A percentile compares a stretch with the other conserved stretches of the same genome.
Conservation (phyloP, 2,888 invertebrate genomes). For the Seira ritae region DNA sequence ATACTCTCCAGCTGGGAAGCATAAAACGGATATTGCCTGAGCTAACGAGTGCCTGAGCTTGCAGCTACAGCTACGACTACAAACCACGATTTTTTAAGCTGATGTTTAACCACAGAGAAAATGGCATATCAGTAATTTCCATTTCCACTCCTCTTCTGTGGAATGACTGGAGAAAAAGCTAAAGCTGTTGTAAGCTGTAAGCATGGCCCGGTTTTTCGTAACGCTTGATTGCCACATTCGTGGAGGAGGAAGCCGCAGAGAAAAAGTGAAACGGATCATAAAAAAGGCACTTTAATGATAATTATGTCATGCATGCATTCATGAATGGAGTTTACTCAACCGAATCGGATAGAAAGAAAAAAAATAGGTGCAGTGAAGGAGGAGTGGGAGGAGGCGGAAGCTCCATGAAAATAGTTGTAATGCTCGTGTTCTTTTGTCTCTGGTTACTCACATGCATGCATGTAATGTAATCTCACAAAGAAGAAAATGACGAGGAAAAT, state of each 20-base stretch:
- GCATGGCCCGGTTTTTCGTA: too few relatives aligned
- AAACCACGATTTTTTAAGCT: neutral
- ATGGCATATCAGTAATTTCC: slow-evolving; percentile 9
- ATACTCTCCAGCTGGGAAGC: slow-evolving; percentile 6
- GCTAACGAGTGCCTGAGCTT: neutral
- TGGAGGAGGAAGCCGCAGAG: neutral
- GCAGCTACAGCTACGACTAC: too few relatives aligned
- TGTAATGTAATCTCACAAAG: too few relatives aligned
- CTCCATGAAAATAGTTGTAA: too few relatives aligned
- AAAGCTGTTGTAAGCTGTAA: too few relatives aligned
- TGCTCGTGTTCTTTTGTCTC: too few relatives aligned
- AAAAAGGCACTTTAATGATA: neutral
- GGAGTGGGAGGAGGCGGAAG: too few relatives aligned
- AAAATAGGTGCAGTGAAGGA: too few relatives aligned
- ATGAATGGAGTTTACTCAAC: neutral
- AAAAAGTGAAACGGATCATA: neutral
- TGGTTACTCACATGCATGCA: too few relatives aligned
- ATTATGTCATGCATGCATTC: slow-evolving; percentile 9
- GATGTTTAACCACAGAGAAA: slow-evolving; percentile 5
- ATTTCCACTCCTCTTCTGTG: neutral
- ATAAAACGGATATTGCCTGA: slow-evolving; percentile 1
- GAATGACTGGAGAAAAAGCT: neutral
- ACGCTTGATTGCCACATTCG: slow-evolving; percentile 8
- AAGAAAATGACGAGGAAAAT: too few relatives aligned
- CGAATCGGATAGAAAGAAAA: too few relatives aligned